These are phyloP conservation scores for Ditylenchus dipsaci DNA, from an alignment of 1,140 invertebrate genomes.

Conservation along the genomic window DNA sequence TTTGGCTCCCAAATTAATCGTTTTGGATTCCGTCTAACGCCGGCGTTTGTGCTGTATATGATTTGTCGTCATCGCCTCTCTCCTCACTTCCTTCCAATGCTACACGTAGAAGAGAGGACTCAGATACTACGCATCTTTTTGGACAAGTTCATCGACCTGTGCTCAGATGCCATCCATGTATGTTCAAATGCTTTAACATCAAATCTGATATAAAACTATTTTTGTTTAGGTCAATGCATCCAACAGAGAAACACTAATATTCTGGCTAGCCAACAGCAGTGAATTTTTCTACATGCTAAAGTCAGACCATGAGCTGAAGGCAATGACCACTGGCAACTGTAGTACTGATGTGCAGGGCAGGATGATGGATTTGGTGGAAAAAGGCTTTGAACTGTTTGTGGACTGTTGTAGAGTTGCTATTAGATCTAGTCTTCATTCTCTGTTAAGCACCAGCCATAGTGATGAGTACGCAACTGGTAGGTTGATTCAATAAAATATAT, in stretches of 20 bases:
- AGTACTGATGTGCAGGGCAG: background rate
- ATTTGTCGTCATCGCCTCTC: conserved; percentile 42
- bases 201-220: background rate
- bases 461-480: background rate
- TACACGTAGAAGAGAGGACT: conserved; percentile 15
- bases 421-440: conserved; percentile 1
- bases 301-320: conserved; percentile 32
- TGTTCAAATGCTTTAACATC: background rate
- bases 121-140: conserved; percentile 19
- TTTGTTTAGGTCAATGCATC: conserved; percentile 25
- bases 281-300: conserved; percentile 49
- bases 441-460: conserved; percentile 5
- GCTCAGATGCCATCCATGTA: conserved; percentile 27
- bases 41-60: conserved; percentile 53
- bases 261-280: conserved; percentile 51
- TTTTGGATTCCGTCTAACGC: conserved; percentile 32
- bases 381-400: conserved; percentile 36
- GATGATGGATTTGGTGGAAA: conserved; percentile 25
- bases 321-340: conserved; percentile 7
- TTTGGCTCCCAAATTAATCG: conserved; percentile 11
- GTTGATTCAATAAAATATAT: background rate
- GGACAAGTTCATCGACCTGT: conserved; percentile 27
- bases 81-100: conserved; percentile 25
- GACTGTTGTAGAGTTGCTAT: conserved; percentile 19
- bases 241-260: conserved; percentile 28